phyloP scores from a whole-genome alignment of 1,140 invertebrate genomes.

The Plectrocnemia conspersa region DNA sequence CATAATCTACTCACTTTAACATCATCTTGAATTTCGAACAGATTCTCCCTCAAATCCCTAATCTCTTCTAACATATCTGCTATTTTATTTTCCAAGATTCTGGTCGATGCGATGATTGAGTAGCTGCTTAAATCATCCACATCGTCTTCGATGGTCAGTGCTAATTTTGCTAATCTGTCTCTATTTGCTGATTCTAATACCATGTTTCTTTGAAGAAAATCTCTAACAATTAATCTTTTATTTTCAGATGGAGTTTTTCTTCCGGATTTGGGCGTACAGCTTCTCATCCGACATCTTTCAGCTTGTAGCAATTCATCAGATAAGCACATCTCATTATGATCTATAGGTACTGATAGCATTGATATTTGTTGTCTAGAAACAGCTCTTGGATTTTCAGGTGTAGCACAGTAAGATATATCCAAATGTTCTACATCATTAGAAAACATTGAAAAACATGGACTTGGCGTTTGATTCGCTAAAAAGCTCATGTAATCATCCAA shows the following conservation, averaged over 20 bases:
- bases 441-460: conserved; percentile 28
- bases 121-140: conserved; percentile 35
- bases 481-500: conserved; percentile 31
- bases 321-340: conserved; percentile 18
- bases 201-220: conserved; percentile 32
- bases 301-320: conserved; percentile 30
- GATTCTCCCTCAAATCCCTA: conserved; percentile 44
- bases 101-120: conserved; percentile 40
- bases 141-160: conserved; percentile 48
- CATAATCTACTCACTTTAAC: conserved; percentile 43
- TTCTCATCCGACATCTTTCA: conserved; percentile 14
- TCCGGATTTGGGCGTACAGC: conserved; percentile 20
- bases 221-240: conserved; percentile 25
- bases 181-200: conserved; percentile 39
- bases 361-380: conserved; percentile 18
- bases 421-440: conserved; percentile 21
- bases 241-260: conserved; percentile 18
- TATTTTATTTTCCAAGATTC: conserved; percentile 36
- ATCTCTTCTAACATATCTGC: conserved; percentile 48
- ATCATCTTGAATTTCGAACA: conserved; percentile 48
- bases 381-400: too few species aligned
- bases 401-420: too few species aligned
- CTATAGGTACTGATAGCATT: conserved; percentile 5
- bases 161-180: conserved; percentile 45
- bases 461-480: conserved; percentile 25